Conservation (phyloP, 2,888 invertebrate species). For the Callimorpha dominula region DNA sequence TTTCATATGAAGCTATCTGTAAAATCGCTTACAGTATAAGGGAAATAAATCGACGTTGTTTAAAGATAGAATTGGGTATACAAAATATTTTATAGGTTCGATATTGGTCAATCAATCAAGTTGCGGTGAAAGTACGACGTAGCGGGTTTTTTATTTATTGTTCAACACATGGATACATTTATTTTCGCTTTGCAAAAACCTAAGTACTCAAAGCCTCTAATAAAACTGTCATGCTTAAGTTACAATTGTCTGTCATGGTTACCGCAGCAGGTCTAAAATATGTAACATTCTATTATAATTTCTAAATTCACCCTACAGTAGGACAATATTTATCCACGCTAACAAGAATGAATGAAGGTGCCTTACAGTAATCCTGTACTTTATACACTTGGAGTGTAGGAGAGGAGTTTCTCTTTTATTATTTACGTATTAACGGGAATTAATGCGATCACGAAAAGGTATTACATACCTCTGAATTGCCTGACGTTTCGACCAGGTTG, state of each 20-base stretch:
- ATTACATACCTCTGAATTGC: too few species aligned
- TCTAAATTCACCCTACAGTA: background rate
- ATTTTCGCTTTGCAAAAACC: background rate
- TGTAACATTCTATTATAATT: background rate
- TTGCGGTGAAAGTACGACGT: slow-evolving; percentile 1
- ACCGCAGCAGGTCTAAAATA: background rate
- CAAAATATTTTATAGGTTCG: slow-evolving; percentile 4
- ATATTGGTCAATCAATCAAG: slow-evolving; percentile 14
- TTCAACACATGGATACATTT: background rate
- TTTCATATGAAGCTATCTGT: slow-evolving; percentile 4
- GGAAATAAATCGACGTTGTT: background rate
- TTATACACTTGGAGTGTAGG: too few species aligned
- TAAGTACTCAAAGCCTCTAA: background rate
- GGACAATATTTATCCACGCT: background rate
- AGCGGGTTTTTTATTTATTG: background rate
- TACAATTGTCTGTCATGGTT: background rate
- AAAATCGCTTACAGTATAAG: slow-evolving; percentile 8
- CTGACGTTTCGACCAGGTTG: too few species aligned
- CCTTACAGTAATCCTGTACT: too few species aligned
- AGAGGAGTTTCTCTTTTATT: too few species aligned
- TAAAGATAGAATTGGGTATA: background rate
- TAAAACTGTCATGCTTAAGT: background rate
- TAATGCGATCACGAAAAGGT: too few species aligned
- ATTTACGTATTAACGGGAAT: too few species aligned
- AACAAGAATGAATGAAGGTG: too few species aligned